These are phyloP conservation scores for Fragum fragum DNA, from an alignment of 2,888 invertebrate species.

Conservation along the genomic window DNA sequence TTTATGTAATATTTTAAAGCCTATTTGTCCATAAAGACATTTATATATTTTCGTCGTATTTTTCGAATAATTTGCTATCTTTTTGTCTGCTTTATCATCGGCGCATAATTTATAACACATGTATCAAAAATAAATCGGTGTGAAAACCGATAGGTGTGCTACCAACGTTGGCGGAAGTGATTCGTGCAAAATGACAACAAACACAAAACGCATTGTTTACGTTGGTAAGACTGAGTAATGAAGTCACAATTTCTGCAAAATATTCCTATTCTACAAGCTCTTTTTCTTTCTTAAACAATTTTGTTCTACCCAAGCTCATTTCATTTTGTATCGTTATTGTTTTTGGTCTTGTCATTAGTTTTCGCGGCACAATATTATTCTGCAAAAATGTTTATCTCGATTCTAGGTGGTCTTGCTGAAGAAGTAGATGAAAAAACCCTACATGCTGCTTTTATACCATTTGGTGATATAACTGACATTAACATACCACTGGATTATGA, in stretches of 20 bases:
- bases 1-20: no score
- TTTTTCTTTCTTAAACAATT: neutral
- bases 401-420: constrained; percentile 89
- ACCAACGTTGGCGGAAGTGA: neutral
- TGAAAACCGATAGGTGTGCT: neutral
- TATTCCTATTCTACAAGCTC: neutral
- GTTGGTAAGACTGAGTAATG: constrained; percentile 77
- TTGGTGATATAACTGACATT: constrained; percentile 99
- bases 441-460: constrained; percentile 98
- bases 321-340: neutral
- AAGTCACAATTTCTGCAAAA: neutral
- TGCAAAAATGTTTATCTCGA: neutral
- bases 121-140: neutral
- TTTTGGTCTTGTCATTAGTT: neutral
- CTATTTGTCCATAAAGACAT: no score
- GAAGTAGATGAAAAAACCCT: constrained; percentile 98
- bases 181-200: constrained; percentile 65
- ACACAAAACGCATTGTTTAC: constrained; percentile 84
- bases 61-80: no score
- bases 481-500: constrained; percentile 99
- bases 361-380: no score
- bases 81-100: no score
- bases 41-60: no score
- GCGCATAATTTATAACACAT: no score
- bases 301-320: neutral